phyloP scores from a whole-genome alignment of 2,888 invertebrate species.

The Choristoneura rosaceana region DNA sequence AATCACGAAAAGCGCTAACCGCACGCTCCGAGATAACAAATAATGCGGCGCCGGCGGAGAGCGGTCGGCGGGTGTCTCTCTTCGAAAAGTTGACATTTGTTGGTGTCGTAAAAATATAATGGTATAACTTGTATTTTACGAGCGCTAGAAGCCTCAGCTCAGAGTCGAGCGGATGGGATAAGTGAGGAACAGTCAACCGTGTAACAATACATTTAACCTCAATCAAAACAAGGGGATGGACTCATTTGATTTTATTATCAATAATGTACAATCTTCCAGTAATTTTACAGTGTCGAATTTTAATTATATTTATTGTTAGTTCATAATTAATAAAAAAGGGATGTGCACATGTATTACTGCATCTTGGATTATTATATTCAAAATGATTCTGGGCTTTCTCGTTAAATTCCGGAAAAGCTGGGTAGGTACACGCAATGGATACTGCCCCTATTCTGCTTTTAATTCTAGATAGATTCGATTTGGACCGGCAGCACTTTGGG shows the following conservation, averaged over 20 bases:
- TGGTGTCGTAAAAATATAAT: slow-evolving; percentile 81
- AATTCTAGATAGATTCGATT: slow-evolving; percentile 39
- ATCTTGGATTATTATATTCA: background rate
- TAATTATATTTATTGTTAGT: background rate
- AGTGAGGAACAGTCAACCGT: slow-evolving; percentile 45
- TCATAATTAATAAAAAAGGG: background rate
- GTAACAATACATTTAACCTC: slow-evolving; percentile 36
- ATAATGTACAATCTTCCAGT: too few relatives aligned
- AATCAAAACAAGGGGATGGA: slow-evolving; percentile 31
- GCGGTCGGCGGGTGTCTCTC: slow-evolving; percentile 56
- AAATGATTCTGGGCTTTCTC: background rate
- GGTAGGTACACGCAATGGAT: slow-evolving; percentile 17
- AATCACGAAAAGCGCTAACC: slow-evolving; percentile 54
- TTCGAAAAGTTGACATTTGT: slow-evolving; percentile 80
- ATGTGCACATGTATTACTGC: background rate
- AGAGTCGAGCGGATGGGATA: slow-evolving; percentile 61
- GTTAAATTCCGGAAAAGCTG: background rate
- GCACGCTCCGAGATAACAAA: slow-evolving; percentile 58
- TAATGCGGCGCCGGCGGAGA: slow-evolving; percentile 49
- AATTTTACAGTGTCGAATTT: background rate
- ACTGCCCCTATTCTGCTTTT: slow-evolving; percentile 24
- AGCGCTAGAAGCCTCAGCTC: slow-evolving; percentile 63
- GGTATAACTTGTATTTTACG: slow-evolving; percentile 80
- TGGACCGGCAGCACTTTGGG: slow-evolving; percentile 29
- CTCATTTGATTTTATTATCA: slow-evolving; percentile 3